These are phyloP conservation scores for Byasa hedistus DNA, from an alignment of 2,888 invertebrate species.

Conservation along the genomic window DNA sequence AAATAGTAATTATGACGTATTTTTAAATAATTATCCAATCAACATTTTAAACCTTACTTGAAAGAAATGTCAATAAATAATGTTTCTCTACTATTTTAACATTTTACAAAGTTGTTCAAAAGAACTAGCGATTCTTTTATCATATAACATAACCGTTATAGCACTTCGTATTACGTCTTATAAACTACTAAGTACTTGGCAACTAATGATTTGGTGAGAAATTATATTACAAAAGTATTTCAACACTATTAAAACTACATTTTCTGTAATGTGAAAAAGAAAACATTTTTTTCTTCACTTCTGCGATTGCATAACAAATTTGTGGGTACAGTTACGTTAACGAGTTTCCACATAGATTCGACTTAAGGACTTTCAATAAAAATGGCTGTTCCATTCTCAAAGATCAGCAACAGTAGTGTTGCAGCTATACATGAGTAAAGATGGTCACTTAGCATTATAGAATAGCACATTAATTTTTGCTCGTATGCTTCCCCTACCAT, in stretches of 20 bases:
- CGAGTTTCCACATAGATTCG: too few relatives aligned
- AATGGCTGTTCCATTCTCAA: too few relatives aligned
- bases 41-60: not conserved
- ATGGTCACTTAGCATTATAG: too few relatives aligned
- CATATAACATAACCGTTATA: not conserved
- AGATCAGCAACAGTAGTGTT: too few relatives aligned
- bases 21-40: not conserved
- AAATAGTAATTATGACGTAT: not conserved
- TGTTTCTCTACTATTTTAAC: not conserved
- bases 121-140: not conserved
- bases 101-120: not conserved
- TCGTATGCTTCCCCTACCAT: too few relatives aligned
- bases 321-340: too few relatives aligned
- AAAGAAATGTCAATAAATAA: not conserved
- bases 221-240: not conserved
- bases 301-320: too few relatives aligned
- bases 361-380: too few relatives aligned
- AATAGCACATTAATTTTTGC: too few relatives aligned
- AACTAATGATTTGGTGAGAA: constrained; percentile 1
- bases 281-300: not conserved
- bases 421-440: too few relatives aligned
- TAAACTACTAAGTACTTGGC: constrained; percentile 8
- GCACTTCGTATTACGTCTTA: not conserved
- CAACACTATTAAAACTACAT: not conserved
- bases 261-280: not conserved